Percentiles rank a stretch among this genome's conserved stretches.
Evolutionary conservation across 2,797 vertebrate genomes (phyloP).

Genomic region (Phoebastria nigripes): DNA sequence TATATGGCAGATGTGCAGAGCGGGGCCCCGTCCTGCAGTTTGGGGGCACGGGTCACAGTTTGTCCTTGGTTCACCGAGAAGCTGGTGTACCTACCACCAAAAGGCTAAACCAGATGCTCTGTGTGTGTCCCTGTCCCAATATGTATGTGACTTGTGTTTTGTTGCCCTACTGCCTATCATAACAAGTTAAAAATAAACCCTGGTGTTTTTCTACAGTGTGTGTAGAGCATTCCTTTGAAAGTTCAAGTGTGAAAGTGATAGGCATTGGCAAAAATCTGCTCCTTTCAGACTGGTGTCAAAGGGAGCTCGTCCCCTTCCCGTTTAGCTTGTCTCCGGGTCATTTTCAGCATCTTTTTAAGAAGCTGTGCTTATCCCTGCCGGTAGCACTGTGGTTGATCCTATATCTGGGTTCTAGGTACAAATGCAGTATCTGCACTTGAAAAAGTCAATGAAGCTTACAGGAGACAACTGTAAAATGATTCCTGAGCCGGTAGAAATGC

Average conservation of each 20-base stretch:
- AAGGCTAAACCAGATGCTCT: not conserved
- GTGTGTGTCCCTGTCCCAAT: not conserved
- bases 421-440: not conserved
- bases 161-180: not conserved
- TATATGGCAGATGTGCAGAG: not conserved
- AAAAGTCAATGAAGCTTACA: not conserved
- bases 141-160: not conserved
- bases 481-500: not conserved
- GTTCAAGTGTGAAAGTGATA: constrained; percentile 21
- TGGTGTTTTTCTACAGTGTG: not conserved
- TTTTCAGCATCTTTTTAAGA: not conserved
- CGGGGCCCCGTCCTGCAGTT: accelerated
- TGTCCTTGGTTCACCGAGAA: not conserved
- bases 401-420: not conserved
- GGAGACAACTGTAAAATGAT: not conserved
- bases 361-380: not conserved
- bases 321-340: not conserved
- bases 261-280: constrained; percentile 14
- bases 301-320: accelerated
- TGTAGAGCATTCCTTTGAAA: constrained; percentile 16
- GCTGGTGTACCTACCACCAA: not conserved
- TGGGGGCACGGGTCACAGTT: not conserved
- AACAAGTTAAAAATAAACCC: constrained; percentile 41
- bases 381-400: not conserved
- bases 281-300: not conserved